phyloP scores from a whole-genome alignment of 2,113 vertebrate species.

The Leucoraja erinaceus region DNA sequence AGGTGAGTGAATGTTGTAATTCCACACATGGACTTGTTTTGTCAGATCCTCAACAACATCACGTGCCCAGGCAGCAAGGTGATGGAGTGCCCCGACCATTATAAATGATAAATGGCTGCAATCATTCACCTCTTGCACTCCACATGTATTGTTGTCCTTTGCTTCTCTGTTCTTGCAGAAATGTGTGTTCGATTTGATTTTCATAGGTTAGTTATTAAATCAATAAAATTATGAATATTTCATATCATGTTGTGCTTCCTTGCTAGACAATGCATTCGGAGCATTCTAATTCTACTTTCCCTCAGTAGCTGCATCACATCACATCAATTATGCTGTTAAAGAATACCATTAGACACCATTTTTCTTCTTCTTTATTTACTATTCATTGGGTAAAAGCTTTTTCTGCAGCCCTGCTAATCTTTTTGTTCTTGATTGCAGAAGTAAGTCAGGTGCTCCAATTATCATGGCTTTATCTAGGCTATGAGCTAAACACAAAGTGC shows the following conservation, averaged over 20 bases:
- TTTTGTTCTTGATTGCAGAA: background rate
- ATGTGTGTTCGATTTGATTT: background rate
- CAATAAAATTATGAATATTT: background rate
- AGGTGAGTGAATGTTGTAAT: too few relatives aligned
- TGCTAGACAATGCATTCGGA: background rate
- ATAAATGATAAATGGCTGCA: background rate
- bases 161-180: background rate
- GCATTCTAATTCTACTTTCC: background rate
- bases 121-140: background rate
- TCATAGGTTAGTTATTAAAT: background rate
- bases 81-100: background rate
- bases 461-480: background rate
- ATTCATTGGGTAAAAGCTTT: constrained; percentile 19
- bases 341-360: background rate
- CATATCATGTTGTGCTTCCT: background rate
- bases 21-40: too few relatives aligned
- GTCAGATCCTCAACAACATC: too few relatives aligned
- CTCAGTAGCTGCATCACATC: background rate
- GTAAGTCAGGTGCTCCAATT: background rate
- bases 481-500: background rate
- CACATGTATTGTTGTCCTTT: background rate
- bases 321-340: background rate
- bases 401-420: background rate
- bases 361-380: background rate
- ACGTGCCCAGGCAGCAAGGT: too few relatives aligned